A percentile compares a stretch with the other conserved stretches of the same genome.
Evolutionary conservation across 2,888 invertebrate species (phyloP).

Genomic region (Volucella zonaria): DNA sequence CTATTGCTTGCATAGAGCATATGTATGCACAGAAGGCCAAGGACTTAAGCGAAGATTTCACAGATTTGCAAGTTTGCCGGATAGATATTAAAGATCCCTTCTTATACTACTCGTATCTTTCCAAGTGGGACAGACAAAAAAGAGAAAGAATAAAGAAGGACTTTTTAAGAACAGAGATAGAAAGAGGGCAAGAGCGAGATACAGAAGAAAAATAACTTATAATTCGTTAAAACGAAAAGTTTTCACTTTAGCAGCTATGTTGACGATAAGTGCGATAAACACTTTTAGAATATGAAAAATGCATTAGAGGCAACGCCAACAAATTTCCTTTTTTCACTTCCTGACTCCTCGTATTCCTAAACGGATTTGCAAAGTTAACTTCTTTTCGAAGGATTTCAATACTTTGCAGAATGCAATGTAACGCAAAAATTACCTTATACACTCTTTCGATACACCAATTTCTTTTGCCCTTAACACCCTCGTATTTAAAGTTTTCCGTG

Average conservation of each 20-base stretch:
- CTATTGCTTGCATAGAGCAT: not conserved
- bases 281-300: slow-evolving; percentile 72
- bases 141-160: not conserved
- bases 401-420: slow-evolving; percentile 23
- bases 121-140: not conserved
- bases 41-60: slow-evolving; percentile 46
- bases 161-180: slow-evolving; percentile 9
- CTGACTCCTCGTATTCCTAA: slow-evolving; percentile 51
- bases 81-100: slow-evolving; percentile 45
- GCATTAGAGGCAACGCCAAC: slow-evolving; percentile 54
- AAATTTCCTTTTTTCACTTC: slow-evolving; percentile 10
- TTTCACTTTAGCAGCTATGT: slow-evolving; percentile 65
- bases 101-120: not conserved
- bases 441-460: not conserved
- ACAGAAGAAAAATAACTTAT: slow-evolving; percentile 48
- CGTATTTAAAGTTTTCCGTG: slow-evolving; percentile 40
- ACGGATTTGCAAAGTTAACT: slow-evolving; percentile 60
- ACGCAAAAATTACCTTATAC: slow-evolving; percentile 44
- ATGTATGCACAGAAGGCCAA: slow-evolving; percentile 20
- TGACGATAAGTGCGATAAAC: slow-evolving; percentile 71
- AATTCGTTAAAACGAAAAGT: slow-evolving; percentile 70
- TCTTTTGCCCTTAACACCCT: not conserved
- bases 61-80: slow-evolving; percentile 59
- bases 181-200: slow-evolving; percentile 3
- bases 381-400: slow-evolving; percentile 61